Evolutionary conservation across 2,888 invertebrate genomes (phyloP).

Genomic region (Abrostola triplasia): DNA sequence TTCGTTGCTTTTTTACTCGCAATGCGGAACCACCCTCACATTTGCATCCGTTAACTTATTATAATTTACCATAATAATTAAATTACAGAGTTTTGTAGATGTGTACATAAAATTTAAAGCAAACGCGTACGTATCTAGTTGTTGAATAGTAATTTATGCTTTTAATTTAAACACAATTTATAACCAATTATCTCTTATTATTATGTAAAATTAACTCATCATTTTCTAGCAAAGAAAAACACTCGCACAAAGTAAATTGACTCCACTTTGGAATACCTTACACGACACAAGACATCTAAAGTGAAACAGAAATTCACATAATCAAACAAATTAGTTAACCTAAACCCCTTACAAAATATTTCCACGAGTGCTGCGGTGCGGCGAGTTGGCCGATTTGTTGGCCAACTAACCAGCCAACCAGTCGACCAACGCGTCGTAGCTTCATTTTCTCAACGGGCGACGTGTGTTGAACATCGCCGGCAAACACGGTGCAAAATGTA

Average conservation of each 20-base stretch:
- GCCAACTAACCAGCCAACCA: conserved; percentile 26
- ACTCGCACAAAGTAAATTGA: conserved; percentile 7
- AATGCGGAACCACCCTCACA: too few species aligned
- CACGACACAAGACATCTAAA: conserved; percentile 23
- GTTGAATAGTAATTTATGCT: too few species aligned
- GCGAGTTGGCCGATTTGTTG: conserved; percentile 36
- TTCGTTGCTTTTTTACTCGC: too few species aligned
- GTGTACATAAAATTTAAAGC: too few species aligned
- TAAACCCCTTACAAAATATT: conserved; percentile 56
- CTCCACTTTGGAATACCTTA: conserved; percentile 17
- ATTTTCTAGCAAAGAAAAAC: neutral
- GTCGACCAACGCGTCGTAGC: conserved; percentile 39
- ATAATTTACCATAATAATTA: too few species aligned
- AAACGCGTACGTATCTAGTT: too few species aligned
- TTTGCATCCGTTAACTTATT: too few species aligned
- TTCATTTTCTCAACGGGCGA: conserved; percentile 55
- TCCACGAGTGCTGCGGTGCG: conserved; percentile 41
- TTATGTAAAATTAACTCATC: neutral
- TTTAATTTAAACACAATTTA: too few species aligned
- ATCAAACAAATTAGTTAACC: conserved; percentile 56
- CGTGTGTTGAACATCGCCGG: conserved; percentile 54
- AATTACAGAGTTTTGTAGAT: too few species aligned
- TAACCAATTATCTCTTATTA: neutral
- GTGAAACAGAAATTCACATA: conserved; percentile 50
- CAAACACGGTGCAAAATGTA: conserved; percentile 55